Evolutionary conservation across 35 echinoderm and acorn worm genomes (phyloP), one percentile per base, ranked within the genome.

Genomic region (Holothuria glaberrima): DNA sequence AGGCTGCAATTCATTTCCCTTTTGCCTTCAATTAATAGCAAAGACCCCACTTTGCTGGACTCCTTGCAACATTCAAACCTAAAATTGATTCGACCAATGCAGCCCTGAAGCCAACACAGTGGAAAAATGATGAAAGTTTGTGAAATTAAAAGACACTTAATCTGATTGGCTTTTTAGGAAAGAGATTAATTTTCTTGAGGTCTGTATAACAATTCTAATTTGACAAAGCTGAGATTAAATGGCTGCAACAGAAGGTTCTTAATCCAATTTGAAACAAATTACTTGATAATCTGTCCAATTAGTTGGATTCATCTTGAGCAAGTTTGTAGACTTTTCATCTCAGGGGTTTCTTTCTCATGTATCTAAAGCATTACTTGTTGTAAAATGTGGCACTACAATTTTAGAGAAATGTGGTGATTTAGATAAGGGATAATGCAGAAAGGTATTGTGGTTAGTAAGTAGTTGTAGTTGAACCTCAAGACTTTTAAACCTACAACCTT

Each of bases 131-230:
- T 56, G 80, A 84, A 84, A 84, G 59, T 60, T 84, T 84, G 80
- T 56, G 31, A 84, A 84, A 84, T 84, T 84, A 84, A 84, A 84
- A 61, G 56, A 84, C 80, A 84, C 80, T 84, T 84, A 84, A 84
- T 84, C 54, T 58, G 59, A 84, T 84, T 84, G 80, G 80, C 80
- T 84, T 84, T 84, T 84, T 61, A 54, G 52, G 56, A 63, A 54
- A 63, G 80, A 84, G 80, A 84, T 84, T 84, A 84, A 84, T 84
- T 84, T 84, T 61, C 56, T 63, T 60, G 80, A 84, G 80, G 80
- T 84, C 80, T 84, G 80, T 84, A 84, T 84, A 27, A 84, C 80
- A 84, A 63, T 84, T 84, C 54, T 84, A 84, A 84, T 84, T 84
- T 84, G 59, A 61, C 80, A 84, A 59, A 84, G 58, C 54, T 84